These are phyloP conservation scores for Cassiopea andromeda DNA, from an alignment of 30 jellyfish, hydroid and myxozoan genomes.

Conservation along the genomic window DNA sequence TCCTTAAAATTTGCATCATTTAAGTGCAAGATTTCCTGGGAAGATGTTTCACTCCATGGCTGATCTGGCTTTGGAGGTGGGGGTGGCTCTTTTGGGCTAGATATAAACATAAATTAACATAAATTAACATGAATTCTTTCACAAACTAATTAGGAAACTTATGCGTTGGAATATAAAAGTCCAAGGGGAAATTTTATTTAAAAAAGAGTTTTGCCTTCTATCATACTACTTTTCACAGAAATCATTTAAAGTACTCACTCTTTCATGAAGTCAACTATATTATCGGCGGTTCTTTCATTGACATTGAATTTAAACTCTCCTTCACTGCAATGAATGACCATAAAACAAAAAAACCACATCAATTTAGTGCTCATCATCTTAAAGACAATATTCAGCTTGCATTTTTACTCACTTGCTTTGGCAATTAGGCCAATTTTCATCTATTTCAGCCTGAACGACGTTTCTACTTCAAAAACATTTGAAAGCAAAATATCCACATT, in stretches of 20 bases:
- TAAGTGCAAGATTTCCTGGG: slow-evolving; percentile 75
- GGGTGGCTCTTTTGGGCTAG: slow-evolving; percentile 94
- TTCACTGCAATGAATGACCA: slow-evolving; percentile 14
- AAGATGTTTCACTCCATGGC: slow-evolving; percentile 92
- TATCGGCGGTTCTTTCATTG: slow-evolving; percentile 68
- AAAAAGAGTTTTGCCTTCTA: not conserved
- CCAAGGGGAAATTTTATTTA: too few species aligned
- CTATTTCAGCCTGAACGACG: too few species aligned
- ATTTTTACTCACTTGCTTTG: too few species aligned
- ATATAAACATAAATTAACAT: too few species aligned
- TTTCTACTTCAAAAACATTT: too few species aligned
- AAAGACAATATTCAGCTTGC: not conserved
- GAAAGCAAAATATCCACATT: too few species aligned
- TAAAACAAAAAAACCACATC: not conserved
- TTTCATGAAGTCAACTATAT: slow-evolving; percentile 90
- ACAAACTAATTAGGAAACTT: too few species aligned
- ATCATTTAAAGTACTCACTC: slow-evolving; percentile 52
- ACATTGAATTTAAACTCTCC: slow-evolving; percentile 73
- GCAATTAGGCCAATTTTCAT: too few species aligned
- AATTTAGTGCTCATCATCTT: not conserved
- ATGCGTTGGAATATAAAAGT: too few species aligned
- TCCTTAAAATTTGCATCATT: slow-evolving; percentile 78
- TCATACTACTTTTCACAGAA: not conserved
- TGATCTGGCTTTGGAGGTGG: slow-evolving; percentile 95
- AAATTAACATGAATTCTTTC: too few species aligned